phyloP scores from a whole-genome alignment of 2,113 vertebrate genomes.

The Cinclus mexicanus region DNA sequence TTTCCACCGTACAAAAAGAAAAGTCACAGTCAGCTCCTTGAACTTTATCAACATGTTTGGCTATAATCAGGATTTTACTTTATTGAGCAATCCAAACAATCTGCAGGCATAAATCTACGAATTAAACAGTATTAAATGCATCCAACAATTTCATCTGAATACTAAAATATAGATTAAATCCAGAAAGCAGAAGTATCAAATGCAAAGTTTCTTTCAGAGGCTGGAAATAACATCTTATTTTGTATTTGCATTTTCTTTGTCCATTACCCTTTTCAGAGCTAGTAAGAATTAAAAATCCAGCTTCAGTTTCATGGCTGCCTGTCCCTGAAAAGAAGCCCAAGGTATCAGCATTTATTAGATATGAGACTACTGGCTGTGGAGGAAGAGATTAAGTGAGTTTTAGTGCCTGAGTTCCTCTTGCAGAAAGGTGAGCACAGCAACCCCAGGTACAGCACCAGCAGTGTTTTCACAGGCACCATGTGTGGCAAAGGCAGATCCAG shows the following conservation, averaged over 20 bases:
- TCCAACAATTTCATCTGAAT: not conserved
- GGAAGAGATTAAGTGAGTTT: not conserved
- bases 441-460: not conserved
- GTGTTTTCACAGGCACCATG: not conserved
- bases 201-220: not conserved
- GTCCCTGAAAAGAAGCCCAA: not conserved
- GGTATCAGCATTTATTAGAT: not conserved
- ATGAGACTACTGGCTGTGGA: not conserved
- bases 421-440: not conserved
- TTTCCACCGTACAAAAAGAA: not conserved
- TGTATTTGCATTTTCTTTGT: not conserved
- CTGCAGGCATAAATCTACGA: not conserved
- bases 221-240: not conserved
- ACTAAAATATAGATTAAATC: not conserved
- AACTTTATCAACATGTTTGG: not conserved
- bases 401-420: not conserved
- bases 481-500: constrained; percentile 10
- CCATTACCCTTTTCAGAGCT: not conserved
- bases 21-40: not conserved
- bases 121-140: not conserved
- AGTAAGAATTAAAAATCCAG: not conserved
- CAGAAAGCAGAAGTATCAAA: not conserved
- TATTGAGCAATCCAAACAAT: not conserved
- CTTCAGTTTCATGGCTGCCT: not conserved
- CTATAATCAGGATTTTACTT: not conserved